Evolutionary conservation across 1,140 invertebrate species (phyloP), one percentile per base, ranked within the genome.

Genomic region (Nilaparvata lugens): DNA sequence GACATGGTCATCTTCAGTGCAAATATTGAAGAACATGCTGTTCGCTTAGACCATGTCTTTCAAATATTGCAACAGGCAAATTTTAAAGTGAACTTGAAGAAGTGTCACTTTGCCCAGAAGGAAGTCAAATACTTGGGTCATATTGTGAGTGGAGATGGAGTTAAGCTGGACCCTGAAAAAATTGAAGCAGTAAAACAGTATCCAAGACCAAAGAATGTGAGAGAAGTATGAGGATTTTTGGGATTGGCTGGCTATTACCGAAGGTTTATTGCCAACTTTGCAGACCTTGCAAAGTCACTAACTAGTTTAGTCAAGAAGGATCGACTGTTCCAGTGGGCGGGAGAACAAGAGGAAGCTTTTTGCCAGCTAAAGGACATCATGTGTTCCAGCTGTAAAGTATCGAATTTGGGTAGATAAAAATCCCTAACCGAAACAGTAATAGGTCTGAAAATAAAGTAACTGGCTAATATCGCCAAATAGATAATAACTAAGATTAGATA

Each of bases 241-340:
- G 78, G 79, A 2, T 63, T 79, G 25, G 64, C 67, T 1, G 67
- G 69, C 1, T 79, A 73, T 66, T 76, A 76, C 61, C 54, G 72
- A 0, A 35, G 66, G 0, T 75, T 76, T 57, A 64, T 74, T 1
- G 43, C 56, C 0, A 64, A 72, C 35, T 76, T 72, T 56, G 66
- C 72, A 0, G 56, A 38, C 2, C 52, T 70, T 0, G 55, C 68
- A 9, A 59, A 55, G 11, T 71, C 73, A 1, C 42, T 75, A 1
- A 69, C 67, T 18, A 28, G 9, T 7, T 7, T 28, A 28, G 25
- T 28, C 7, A 28, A 28, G 7, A 28, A 28, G 25, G 25, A 28
- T 28, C 2, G 4, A 2, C 1, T 16, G 2, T 62, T 59, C 16
- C 35, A 58, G 38, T 62, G 59, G 56, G 28, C 1, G 1, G 9